Evolutionary conservation across 2,888 invertebrate genomes (phyloP).

Genomic region (Acanthosoma haemorrhoidale): DNA sequence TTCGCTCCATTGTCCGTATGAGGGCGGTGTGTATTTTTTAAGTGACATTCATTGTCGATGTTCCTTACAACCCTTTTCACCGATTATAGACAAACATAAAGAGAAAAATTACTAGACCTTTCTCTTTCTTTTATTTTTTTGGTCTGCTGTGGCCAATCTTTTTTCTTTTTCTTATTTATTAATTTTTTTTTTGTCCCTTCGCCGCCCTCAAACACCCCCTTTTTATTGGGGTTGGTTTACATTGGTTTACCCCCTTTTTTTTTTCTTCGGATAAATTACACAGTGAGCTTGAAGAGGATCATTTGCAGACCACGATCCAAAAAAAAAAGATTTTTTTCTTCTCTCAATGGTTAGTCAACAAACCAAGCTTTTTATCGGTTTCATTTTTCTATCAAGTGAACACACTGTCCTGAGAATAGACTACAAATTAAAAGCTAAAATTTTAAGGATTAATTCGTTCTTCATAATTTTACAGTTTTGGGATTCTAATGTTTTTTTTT

Average conservation of each 20-base stretch:
- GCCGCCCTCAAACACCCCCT: background rate
- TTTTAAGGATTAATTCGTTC: too few relatives aligned
- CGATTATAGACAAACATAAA: background rate
- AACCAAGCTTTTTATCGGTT: too few relatives aligned
- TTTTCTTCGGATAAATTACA: background rate
- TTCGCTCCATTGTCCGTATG: background rate
- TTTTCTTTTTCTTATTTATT: background rate
- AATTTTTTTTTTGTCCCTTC: background rate
- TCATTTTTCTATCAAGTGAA: too few relatives aligned
- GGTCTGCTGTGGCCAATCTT: background rate
- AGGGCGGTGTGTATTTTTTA: conserved; percentile 2
- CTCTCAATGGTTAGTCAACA: too few relatives aligned
- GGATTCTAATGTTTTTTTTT: too few relatives aligned
- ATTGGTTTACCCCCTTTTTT: background rate
- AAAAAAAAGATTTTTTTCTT: too few relatives aligned
- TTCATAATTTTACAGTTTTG: too few relatives aligned
- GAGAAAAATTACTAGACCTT: conserved; percentile 1
- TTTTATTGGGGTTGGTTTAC: background rate
- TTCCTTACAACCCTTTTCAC: conserved; percentile 1
- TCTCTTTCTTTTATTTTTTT: background rate
- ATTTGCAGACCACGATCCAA: background rate
- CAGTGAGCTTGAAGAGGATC: too few relatives aligned
- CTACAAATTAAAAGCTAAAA: too few relatives aligned
- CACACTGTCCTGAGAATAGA: too few relatives aligned
- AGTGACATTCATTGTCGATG: conserved; percentile 11